These are phyloP conservation scores for Dicrostonyx torquatus DNA, from an alignment of 2,797 vertebrate genomes.

Conservation along the genomic window DNA sequence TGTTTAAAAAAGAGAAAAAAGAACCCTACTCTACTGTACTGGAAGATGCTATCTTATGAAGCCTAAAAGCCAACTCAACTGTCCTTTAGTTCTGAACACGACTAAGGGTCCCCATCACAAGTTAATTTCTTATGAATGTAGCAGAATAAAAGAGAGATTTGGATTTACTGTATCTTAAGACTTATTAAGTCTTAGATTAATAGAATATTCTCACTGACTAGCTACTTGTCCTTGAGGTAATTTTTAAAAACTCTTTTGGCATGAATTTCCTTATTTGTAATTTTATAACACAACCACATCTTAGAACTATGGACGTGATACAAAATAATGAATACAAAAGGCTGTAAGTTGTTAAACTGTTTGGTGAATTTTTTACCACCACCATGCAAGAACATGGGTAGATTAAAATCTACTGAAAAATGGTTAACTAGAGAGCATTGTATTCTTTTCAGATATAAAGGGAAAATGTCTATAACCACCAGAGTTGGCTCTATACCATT, in stretches of 20 bases:
- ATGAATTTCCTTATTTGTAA: slow-evolving; percentile 10
- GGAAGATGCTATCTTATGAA: slow-evolving; percentile 41
- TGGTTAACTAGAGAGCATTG: background rate
- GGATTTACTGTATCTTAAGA: slow-evolving; percentile 15
- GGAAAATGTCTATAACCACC: background rate
- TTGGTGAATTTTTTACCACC: background rate
- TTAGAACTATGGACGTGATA: background rate
- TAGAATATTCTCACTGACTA: background rate
- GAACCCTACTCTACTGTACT: slow-evolving; percentile 1
- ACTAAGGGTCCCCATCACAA: background rate
- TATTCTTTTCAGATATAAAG: background rate
- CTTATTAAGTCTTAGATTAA: background rate
- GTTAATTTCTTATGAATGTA: slow-evolving; percentile 34
- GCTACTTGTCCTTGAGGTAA: slow-evolving; percentile 17
- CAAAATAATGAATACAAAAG: slow-evolving; percentile 30
- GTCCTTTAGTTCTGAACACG: background rate
- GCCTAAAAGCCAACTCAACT: background rate
- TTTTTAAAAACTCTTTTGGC: background rate
- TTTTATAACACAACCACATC: background rate
- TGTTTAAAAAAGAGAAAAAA: background rate
- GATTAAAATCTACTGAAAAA: slow-evolving; percentile 7
- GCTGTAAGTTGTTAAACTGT: background rate
- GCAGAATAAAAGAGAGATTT: slow-evolving; percentile 47
- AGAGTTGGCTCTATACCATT: background rate
- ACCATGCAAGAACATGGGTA: background rate